phyloP scores from a whole-genome alignment of 2,797 vertebrate species.

The Meriones psammophilus region DNA sequence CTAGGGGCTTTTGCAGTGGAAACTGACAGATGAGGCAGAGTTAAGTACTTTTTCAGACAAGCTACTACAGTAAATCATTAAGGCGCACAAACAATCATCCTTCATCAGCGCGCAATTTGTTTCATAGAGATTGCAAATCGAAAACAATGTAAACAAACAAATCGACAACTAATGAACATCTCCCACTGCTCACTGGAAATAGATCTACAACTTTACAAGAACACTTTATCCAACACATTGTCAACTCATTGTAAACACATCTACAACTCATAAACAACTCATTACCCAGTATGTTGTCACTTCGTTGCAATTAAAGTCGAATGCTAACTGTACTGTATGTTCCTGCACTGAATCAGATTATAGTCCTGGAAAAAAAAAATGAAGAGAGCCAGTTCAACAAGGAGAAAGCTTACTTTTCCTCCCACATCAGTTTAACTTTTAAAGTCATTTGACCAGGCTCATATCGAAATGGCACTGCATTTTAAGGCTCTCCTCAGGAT shows the following conservation, averaged over 20 bases:
- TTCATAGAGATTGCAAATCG: constrained; percentile 90
- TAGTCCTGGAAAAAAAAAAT: constrained; percentile 85
- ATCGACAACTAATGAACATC: constrained; percentile 91
- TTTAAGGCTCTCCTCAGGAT: constrained; percentile 55
- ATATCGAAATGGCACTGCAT: constrained; percentile 69
- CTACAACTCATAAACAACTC: constrained; percentile 92
- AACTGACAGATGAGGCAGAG: constrained; percentile 90
- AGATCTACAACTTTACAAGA: constrained; percentile 90
- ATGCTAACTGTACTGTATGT: constrained; percentile 89
- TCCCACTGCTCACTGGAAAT: constrained; percentile 88
- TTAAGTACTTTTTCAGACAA: constrained; percentile 90
- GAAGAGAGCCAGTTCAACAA: constrained; percentile 67
- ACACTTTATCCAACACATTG: constrained; percentile 92
- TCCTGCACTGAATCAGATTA: constrained; percentile 85
- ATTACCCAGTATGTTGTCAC: constrained; percentile 91
- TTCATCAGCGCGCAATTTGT: constrained; percentile 89
- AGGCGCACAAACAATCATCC: constrained; percentile 88
- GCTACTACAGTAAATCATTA: constrained; percentile 90
- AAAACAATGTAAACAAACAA: constrained; percentile 92
- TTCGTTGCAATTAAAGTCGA: constrained; percentile 91
- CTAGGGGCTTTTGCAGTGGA: constrained; percentile 88
- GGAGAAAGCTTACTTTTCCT: constrained; percentile 34
- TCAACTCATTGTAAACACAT: constrained; percentile 92
- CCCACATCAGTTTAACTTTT: constrained; percentile 53
- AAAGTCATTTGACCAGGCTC: constrained; percentile 65